Evolutionary conservation across 2,888 invertebrate genomes (phyloP).

Genomic region (Poecilus cupreus): DNA sequence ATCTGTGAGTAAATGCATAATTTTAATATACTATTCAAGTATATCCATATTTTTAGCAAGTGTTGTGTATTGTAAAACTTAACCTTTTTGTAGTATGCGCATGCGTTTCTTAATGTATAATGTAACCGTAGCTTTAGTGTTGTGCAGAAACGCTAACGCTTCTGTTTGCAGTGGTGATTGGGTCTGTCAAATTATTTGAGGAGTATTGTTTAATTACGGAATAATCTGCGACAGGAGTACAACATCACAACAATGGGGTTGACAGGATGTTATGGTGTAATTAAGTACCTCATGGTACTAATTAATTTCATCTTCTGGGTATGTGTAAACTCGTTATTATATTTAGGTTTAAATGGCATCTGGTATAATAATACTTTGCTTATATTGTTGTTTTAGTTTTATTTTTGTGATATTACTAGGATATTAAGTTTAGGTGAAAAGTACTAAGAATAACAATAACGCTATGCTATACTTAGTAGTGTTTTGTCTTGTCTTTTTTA

Average conservation of each 20-base stretch:
- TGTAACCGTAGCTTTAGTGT: slow-evolving; percentile 35
- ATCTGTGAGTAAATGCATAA: no score
- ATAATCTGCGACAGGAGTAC: slow-evolving; percentile 23
- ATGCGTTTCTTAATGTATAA: background rate
- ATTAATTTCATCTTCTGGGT: slow-evolving; percentile 86
- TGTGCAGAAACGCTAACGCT: slow-evolving; percentile 21
- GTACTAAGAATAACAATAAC: background rate
- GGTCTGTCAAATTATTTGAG: slow-evolving; percentile 50
- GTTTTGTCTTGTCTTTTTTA: background rate
- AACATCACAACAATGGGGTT: slow-evolving; percentile 77
- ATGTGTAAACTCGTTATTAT: slow-evolving; percentile 69
- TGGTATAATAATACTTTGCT: slow-evolving; percentile 24
- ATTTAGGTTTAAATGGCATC: slow-evolving; percentile 41
- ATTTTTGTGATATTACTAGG: background rate
- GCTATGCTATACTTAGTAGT: background rate
- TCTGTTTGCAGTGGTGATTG: slow-evolving; percentile 32
- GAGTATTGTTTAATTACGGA: slow-evolving; percentile 3
- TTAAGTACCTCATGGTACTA: slow-evolving; percentile 83
- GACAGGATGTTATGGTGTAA: slow-evolving; percentile 81
- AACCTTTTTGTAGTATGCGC: background rate
- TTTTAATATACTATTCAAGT: no score
- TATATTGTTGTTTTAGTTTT: background rate
- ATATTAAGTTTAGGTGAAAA: background rate
- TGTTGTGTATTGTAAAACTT: no score
- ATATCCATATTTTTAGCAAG: no score